These are phyloP conservation scores for Coregonus clupeaformis DNA, from an alignment of 2,113 vertebrate species.

Conservation along the genomic window DNA sequence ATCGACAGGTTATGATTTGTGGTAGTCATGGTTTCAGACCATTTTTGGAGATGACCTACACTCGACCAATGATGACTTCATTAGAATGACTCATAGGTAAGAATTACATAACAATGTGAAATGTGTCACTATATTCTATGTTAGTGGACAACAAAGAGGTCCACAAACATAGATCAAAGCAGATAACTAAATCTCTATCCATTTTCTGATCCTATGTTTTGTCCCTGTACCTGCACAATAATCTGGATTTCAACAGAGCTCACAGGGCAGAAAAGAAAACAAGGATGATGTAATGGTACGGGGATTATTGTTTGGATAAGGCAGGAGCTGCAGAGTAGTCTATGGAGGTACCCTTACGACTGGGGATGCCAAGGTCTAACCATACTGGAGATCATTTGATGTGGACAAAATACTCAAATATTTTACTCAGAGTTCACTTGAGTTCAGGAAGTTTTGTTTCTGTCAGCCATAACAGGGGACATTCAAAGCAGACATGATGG, in stretches of 20 bases:
- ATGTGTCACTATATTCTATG: background rate
- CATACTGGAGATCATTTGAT: background rate
- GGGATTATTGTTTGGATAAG: conserved; percentile 1
- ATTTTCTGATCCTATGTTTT: background rate
- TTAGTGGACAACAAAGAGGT: background rate
- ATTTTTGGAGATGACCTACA: conserved; percentile 48
- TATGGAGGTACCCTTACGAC: background rate
- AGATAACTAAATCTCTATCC: background rate
- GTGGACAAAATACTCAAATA: background rate
- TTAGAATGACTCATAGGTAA: conserved; percentile 1
- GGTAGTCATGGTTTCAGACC: conserved; percentile 51
- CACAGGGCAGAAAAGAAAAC: background rate
- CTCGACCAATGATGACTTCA: conserved; percentile 49
- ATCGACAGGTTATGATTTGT: conserved; percentile 39
- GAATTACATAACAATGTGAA: background rate
- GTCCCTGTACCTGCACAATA: background rate
- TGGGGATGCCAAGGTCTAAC: background rate
- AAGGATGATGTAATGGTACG: background rate
- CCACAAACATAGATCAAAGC: background rate
- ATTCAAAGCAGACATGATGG: conserved; percentile 1
- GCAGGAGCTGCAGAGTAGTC: too few relatives aligned
- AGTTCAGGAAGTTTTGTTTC: background rate
- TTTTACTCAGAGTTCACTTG: background rate
- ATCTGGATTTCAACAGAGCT: conserved; percentile 2
- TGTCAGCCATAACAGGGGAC: background rate